Conservation (phyloP, 2,113 vertebrate species). For the Bostrychus sinensis region DNA sequence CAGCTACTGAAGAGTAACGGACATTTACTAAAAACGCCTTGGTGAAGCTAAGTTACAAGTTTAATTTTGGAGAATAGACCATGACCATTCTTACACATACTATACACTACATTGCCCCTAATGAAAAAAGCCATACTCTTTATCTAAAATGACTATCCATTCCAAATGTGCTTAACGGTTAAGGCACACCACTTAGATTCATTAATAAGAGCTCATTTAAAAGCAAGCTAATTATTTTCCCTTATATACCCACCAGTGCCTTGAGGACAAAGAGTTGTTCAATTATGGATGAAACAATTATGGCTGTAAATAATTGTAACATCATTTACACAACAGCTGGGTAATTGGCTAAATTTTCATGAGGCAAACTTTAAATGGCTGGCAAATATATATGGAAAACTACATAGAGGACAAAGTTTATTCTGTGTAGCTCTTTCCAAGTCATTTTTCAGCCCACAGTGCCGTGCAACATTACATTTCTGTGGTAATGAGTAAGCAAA, state of each 20-base stretch:
- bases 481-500: background rate
- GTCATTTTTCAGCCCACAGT: conserved; percentile 9
- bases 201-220: conserved; percentile 5
- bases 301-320: conserved; percentile 33
- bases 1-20: conserved; percentile 6
- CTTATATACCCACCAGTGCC: conserved; percentile 8
- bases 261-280: conserved; percentile 24
- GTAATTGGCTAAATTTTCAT: conserved; percentile 34
- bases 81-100: conserved; percentile 40
- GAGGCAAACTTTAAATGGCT: conserved; percentile 33
- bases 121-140: background rate
- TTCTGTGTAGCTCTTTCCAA: conserved; percentile 16
- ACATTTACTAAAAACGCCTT: conserved; percentile 26
- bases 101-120: conserved; percentile 2
- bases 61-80: conserved; percentile 38
- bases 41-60: conserved; percentile 39
- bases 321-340: conserved; percentile 30
- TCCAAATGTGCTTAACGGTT: background rate
- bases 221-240: conserved; percentile 3
- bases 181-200: background rate
- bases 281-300: conserved; percentile 43
- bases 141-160: background rate
- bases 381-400: conserved; percentile 25
- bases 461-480: conserved; percentile 3
- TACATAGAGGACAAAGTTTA: conserved; percentile 19